Evolutionary conservation across 2,113 vertebrate genomes (phyloP).

Genomic region (Nothoprocta pentlandii): DNA sequence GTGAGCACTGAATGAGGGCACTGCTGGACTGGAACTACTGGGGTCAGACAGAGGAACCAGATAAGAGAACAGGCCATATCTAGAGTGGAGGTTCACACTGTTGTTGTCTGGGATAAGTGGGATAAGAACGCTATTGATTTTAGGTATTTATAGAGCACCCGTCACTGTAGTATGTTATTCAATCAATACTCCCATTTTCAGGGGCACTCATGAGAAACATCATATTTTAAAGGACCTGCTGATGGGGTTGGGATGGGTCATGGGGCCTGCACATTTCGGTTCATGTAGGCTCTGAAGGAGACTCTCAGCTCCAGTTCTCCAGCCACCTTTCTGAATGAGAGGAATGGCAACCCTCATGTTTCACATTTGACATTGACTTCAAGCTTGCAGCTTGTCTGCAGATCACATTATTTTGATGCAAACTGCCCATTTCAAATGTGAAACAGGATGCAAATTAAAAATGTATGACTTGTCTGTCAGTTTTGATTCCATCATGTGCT

Average conservation of each 20-base stretch:
- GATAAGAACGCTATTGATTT: not conserved
- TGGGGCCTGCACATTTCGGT: not conserved
- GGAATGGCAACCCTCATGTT: not conserved
- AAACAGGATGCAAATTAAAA: conserved; percentile 42
- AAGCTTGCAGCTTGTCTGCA: not conserved
- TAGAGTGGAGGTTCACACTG: not conserved
- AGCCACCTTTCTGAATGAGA: not conserved
- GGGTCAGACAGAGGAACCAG: not conserved
- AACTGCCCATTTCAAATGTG: conserved; percentile 34
- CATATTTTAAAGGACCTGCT: not conserved
- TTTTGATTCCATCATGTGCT: conserved; percentile 59
- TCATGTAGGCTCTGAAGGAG: not conserved
- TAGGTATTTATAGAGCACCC: not conserved
- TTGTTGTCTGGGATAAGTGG: not conserved
- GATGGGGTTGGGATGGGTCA: not conserved
- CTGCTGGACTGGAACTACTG: not conserved
- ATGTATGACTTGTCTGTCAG: conserved; percentile 41
- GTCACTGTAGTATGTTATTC: not conserved
- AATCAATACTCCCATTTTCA: conserved; percentile 26
- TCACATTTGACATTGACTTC: not conserved
- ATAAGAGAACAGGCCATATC: not conserved
- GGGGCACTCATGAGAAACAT: not conserved
- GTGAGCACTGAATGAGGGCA: not conserved
- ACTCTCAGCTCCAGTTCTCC: not conserved
- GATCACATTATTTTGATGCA: conserved; percentile 2